phyloP scores from a whole-genome alignment of 2,888 invertebrate genomes.

The Adineta ricciae region DNA sequence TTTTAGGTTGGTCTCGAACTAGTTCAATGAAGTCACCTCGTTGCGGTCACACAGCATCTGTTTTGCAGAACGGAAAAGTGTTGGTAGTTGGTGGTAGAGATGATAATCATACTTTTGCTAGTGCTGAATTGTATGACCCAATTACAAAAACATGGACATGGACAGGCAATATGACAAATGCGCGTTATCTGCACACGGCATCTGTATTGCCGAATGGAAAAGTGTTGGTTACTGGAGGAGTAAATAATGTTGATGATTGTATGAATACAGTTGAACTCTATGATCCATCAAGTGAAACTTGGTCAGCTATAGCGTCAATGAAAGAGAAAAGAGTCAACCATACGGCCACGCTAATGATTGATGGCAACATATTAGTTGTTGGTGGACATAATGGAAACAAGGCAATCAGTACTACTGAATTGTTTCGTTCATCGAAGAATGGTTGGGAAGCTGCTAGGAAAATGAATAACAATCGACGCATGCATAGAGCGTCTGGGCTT shows the following conservation, averaged over 20 bases:
- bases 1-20: not conserved
- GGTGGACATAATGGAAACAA: not conserved
- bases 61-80: not conserved
- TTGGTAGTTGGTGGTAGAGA: not conserved
- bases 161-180: not conserved
- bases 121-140: not conserved
- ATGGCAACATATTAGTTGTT: not conserved
- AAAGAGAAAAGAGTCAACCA: not conserved
- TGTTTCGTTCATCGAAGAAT: not conserved
- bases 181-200: not conserved
- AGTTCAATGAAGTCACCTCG: not conserved
- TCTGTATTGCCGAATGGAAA: not conserved
- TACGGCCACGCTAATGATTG: not conserved
- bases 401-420: not conserved
- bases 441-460: not conserved
- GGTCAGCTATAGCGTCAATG: not conserved
- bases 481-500: not conserved
- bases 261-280: not conserved
- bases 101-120: not conserved
- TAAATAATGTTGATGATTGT: not conserved
- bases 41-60: not conserved
- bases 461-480: not conserved
- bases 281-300: not conserved
- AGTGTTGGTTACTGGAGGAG: not conserved
- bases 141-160: not conserved